These are phyloP conservation scores for Carassius auratus DNA, from an alignment of 2,113 vertebrate species.

Conservation along the genomic window DNA sequence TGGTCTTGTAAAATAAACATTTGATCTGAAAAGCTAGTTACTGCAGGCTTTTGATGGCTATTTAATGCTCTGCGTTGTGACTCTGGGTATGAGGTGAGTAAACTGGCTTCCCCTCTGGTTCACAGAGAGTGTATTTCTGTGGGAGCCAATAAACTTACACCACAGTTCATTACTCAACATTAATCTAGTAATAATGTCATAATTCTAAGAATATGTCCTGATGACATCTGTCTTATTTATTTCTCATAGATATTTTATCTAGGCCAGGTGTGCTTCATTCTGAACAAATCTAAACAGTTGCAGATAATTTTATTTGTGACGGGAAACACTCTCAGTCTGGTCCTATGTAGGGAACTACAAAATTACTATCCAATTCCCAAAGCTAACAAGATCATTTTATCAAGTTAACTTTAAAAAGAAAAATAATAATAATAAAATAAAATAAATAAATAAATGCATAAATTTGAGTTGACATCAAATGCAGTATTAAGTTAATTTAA, in stretches of 20 bases:
- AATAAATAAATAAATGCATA: too few species aligned
- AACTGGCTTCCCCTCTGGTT: slow-evolving; percentile 8
- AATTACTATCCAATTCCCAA: too few species aligned
- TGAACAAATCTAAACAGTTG: slow-evolving; percentile 5
- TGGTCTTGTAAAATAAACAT: background rate
- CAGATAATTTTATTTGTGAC: background rate
- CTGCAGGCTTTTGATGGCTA: slow-evolving; percentile 18
- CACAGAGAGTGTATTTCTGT: slow-evolving; percentile 32
- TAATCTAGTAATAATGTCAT: slow-evolving; percentile 47
- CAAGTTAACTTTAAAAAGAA: too few species aligned
- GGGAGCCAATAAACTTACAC: slow-evolving; percentile 28
- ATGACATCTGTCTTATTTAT: slow-evolving; percentile 21
- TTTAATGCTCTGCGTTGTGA: slow-evolving; percentile 40
- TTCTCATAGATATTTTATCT: background rate
- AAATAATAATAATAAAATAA: too few species aligned
- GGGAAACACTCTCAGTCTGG: background rate
- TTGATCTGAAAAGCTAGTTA: slow-evolving; percentile 24
- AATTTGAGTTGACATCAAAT: too few species aligned
- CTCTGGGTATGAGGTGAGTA: background rate
- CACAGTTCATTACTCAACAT: slow-evolving; percentile 45
- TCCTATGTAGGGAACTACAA: too few species aligned
- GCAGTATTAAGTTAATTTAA: too few species aligned
- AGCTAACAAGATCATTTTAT: too few species aligned
- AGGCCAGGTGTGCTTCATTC: background rate
- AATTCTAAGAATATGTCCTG: slow-evolving; percentile 31